Evolutionary conservation across 2,888 invertebrate genomes (phyloP), one percentile per base, ranked within the genome.

Genomic region (Pogonocherus hispidulus): DNA sequence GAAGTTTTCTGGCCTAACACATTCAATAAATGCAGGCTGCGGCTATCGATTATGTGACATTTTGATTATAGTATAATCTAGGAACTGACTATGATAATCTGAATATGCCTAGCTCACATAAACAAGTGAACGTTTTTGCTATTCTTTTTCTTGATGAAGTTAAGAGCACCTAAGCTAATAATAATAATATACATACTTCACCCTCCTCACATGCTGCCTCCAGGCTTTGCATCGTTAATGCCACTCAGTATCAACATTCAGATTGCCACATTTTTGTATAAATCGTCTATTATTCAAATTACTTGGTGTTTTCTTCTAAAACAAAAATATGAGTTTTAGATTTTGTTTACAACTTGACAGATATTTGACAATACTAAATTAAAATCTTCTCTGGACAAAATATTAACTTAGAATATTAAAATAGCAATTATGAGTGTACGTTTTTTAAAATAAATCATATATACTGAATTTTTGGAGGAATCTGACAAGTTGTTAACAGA

Each of bases 181-280:
- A 27, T 5, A 5, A 8, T 63, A 69, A 20, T 8, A 76, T 77
- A 86, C 89, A 87, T 85, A 90, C 90, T 86, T 90, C 89, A 87
- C 89, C 89, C 88, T 90, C 89, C 87, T 90, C 89, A 87, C 88
- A 89, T 88, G 88, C 88, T 86, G 89, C 88, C 86, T 89, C 89
- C 88, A 89, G 87, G 87, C 89, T 89, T 89, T 89, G 90, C 90
- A 90, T 90, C 86, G 87, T 90, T 89, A 81, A 79, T 78, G 80
- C 73, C 78, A 78, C 81, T 82, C 77, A 76, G 75, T 82, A 84
- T 83, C 82, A 85, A 84, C 86, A 86, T 86, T 84, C 86, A 86
- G 85, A 80, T 81, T 82, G 79, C 81, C 81, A 81, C 82, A 84
- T 80, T 76, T 79, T 74, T 73, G 73, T 51, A 51, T 62, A 37